A percentile compares a stretch with the other conserved stretches of the same genome.
Conservation (phyloP, 1,140 invertebrate species). For the Hirudo medicinalis region DNA sequence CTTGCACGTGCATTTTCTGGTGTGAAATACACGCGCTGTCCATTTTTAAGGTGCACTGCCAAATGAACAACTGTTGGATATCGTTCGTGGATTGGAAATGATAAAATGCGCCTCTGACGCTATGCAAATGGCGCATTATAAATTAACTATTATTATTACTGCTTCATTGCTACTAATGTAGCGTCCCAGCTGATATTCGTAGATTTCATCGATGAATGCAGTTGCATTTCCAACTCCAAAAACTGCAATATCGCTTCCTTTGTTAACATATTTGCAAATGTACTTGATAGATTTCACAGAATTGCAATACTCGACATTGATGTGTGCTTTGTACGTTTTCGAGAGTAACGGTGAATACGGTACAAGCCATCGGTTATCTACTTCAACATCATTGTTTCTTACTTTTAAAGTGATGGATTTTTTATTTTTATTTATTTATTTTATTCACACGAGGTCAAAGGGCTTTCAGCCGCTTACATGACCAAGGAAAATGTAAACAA, state of each 20-base stretch:
- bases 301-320: constrained; percentile 26
- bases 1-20: constrained; percentile 16
- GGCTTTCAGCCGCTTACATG: no score
- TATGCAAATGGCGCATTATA: no score
- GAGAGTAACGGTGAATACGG: constrained; percentile 24
- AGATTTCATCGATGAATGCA: constrained; percentile 15
- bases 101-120: constrained; percentile 31
- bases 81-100: constrained; percentile 36
- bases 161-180: constrained; percentile 31
- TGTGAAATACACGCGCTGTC: constrained; percentile 40
- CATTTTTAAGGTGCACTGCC: no score
- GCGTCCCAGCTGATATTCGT: constrained; percentile 19
- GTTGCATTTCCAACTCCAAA: constrained; percentile 22
- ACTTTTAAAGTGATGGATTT: no score
- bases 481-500: no score
- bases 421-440: no score
- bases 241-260: constrained; percentile 23
- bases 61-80: constrained; percentile 32
- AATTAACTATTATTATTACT: no score
- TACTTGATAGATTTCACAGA: constrained; percentile 26
- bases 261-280: constrained; percentile 5
- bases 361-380: constrained; percentile 26
- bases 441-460: no score
- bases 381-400: constrained; percentile 13
- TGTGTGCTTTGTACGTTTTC: constrained; percentile 22